Percentiles rank a stretch among this genome's conserved stretches.
These are phyloP conservation scores for Tetropium fuscum DNA, from an alignment of 2,888 invertebrate species.

Conservation along the genomic window DNA sequence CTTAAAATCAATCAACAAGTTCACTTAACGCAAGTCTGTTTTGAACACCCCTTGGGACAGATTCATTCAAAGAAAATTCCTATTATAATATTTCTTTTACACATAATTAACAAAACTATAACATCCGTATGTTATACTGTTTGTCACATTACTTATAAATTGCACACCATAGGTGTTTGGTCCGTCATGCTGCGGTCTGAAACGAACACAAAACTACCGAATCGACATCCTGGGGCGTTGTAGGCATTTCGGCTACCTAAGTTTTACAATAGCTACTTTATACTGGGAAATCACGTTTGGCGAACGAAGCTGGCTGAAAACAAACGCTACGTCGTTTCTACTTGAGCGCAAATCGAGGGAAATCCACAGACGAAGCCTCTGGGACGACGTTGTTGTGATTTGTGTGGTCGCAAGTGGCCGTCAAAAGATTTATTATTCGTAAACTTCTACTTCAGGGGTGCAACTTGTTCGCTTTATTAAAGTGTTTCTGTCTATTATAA, in stretches of 20 bases:
- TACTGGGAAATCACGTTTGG: conserved; percentile 42
- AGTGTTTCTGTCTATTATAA: conserved; percentile 39
- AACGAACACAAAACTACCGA: conserved; percentile 20
- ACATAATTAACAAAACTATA: no score
- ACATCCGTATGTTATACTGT: no score
- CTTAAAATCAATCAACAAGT: no score
- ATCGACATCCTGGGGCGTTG: conserved; percentile 29
- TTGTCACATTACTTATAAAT: background rate
- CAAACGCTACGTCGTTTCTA: conserved; percentile 45
- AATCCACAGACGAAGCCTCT: conserved; percentile 35
- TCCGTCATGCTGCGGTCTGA: conserved; percentile 29
- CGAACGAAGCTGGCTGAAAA: conserved; percentile 46
- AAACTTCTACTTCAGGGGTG: conserved; percentile 36
- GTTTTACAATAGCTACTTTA: conserved; percentile 46
- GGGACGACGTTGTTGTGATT: conserved; percentile 48
- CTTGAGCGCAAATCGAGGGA: conserved; percentile 47
- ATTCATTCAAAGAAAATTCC: no score
- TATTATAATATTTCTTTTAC: no score
- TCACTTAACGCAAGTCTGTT: no score
- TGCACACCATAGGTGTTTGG: background rate
- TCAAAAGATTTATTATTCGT: conserved; percentile 46
- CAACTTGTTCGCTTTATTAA: conserved; percentile 44
- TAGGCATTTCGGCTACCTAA: conserved; percentile 36
- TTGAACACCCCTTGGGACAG: no score
- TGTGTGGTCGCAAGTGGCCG: conserved; percentile 44